phyloP scores from a whole-genome alignment of 1,140 invertebrate species.

The Bombus superbus region DNA sequence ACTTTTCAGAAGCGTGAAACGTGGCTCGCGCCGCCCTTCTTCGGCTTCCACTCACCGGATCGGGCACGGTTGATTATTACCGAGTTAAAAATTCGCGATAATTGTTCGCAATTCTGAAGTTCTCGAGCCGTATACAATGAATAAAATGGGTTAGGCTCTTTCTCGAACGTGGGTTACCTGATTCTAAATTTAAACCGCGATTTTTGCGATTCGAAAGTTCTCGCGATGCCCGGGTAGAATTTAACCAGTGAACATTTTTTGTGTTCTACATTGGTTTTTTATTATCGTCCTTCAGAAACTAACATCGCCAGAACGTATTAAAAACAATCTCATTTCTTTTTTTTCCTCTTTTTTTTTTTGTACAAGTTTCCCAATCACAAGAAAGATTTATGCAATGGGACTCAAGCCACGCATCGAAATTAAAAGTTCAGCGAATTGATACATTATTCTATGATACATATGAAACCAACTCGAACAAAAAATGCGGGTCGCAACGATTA shows the following conservation, averaged over 20 bases:
- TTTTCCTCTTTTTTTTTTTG: not conserved
- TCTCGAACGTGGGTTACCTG: not conserved
- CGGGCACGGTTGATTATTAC: constrained; percentile 29
- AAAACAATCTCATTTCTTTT: not conserved
- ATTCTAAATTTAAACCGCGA: constrained; percentile 18
- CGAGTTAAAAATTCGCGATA: constrained; percentile 38
- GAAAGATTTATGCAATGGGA: no score
- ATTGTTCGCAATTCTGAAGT: constrained; percentile 33
- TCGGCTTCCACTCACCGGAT: not conserved
- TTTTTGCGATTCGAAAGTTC: not conserved
- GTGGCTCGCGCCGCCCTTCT: not conserved
- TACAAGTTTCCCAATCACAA: no score
- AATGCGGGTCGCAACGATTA: no score
- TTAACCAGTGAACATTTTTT: not conserved
- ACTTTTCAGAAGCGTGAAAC: constrained; percentile 8
- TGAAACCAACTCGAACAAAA: no score
- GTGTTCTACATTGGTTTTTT: not conserved
- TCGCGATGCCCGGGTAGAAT: not conserved
- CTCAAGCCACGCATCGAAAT: no score
- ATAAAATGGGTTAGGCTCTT: not conserved
- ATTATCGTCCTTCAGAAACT: not conserved
- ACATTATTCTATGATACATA: no score
- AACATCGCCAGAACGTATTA: not conserved
- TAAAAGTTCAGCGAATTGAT: no score
- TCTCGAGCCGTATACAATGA: not conserved